Percentiles rank a stretch among this genome's conserved stretches.
Evolutionary conservation across 1,140 invertebrate species (phyloP).

Genomic region (Galleria mellonella): DNA sequence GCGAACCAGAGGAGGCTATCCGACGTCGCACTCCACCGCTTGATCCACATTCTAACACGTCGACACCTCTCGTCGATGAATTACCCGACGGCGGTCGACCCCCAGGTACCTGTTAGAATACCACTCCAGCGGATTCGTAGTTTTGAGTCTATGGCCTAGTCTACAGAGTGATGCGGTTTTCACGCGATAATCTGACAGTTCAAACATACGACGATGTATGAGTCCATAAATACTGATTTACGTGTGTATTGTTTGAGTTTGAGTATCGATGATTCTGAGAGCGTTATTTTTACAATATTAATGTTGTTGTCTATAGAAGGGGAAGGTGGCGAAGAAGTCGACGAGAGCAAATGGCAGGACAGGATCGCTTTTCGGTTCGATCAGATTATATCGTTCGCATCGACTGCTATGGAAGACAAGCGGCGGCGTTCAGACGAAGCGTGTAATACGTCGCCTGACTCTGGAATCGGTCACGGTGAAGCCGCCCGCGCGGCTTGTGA

Average conservation of each 20-base stretch:
- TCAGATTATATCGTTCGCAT: conserved; percentile 88
- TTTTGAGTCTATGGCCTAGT: too few relatives aligned
- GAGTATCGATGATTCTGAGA: too few relatives aligned
- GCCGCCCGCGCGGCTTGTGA: conserved; percentile 76
- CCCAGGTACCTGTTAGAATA: conserved; percentile 23
- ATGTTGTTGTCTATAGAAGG: conserved; percentile 42
- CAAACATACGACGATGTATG: too few relatives aligned
- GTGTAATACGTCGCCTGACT: conserved; percentile 85
- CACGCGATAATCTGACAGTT: too few relatives aligned
- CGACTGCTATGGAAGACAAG: conserved; percentile 87
- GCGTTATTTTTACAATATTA: too few relatives aligned
- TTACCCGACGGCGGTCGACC: conserved; percentile 57
- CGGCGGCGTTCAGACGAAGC: conserved; percentile 80
- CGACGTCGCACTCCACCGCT: conserved; percentile 44
- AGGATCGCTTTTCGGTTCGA: conserved; percentile 91
- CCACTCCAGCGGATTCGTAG: too few relatives aligned
- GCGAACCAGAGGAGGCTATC: conserved; percentile 10
- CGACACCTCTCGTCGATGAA: conserved; percentile 78
- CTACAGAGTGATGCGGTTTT: too few relatives aligned
- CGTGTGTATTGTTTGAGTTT: too few relatives aligned
- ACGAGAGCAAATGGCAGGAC: conserved; percentile 87
- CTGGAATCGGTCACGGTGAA: conserved; percentile 83
- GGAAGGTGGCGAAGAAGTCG: conserved; percentile 75
- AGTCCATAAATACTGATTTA: too few relatives aligned
- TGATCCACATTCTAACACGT: conserved; percentile 78